Percentiles rank a stretch among this genome's conserved stretches.
phyloP scores from a whole-genome alignment of 2,888 invertebrate genomes.

The Amaurobius ferox region DNA sequence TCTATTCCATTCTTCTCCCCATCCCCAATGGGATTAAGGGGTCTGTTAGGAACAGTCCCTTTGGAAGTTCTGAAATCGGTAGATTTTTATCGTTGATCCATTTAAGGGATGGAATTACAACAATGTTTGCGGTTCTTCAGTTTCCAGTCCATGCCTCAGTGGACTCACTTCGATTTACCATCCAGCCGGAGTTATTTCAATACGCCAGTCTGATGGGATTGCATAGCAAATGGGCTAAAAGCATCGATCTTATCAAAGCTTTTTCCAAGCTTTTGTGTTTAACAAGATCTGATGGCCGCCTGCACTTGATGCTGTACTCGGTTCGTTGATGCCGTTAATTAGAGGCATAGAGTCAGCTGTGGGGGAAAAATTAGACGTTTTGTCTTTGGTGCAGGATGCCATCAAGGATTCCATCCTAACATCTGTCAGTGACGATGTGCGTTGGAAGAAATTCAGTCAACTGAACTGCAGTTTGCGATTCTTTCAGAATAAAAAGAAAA shows the following conservation, averaged over 20 bases:
- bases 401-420: not conserved
- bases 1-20: not conserved
- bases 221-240: constrained; percentile 38
- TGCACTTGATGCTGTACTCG: not conserved
- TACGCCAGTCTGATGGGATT: not conserved
- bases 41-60: constrained; percentile 49
- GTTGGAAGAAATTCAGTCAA: not conserved
- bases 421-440: not conserved
- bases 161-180: not conserved
- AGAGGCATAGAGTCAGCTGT: not conserved
- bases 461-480: too few relatives aligned
- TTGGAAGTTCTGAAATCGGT: constrained; percentile 54
- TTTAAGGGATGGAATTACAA: constrained; percentile 67
- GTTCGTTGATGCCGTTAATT: constrained; percentile 7
- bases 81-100: constrained; percentile 67
- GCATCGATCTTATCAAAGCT: constrained; percentile 41
- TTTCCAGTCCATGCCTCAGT: constrained; percentile 13
- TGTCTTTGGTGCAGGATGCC: not conserved
- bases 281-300: constrained; percentile 5
- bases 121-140: constrained; percentile 61
- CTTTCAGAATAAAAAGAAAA: too few relatives aligned
- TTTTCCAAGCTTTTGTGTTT: constrained; percentile 7
- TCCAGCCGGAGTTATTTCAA: not conserved
- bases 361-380: not conserved
- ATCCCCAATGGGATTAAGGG: constrained; percentile 31